Evolutionary conservation across 2,888 invertebrate genomes (phyloP).

Genomic region (Conistra vaccinii): DNA sequence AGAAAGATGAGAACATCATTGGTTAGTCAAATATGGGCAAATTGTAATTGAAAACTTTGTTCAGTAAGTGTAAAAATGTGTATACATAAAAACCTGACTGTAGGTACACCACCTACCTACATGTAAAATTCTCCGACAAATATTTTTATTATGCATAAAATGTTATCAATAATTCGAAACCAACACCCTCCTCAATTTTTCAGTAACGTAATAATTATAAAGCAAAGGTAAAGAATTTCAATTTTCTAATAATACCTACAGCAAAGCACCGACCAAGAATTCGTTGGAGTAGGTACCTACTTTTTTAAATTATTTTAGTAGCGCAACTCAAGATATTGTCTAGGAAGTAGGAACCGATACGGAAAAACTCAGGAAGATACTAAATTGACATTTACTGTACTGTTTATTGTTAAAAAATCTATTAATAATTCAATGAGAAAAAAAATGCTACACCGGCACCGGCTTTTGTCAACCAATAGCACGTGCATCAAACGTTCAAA

Average conservation of each 20-base stretch:
- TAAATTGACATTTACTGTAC: constrained; percentile 1
- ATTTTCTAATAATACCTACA: not conserved
- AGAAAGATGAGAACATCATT: not conserved
- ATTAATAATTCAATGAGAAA: constrained; percentile 34
- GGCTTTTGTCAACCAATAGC: constrained; percentile 69
- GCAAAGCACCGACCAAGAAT: too few species aligned
- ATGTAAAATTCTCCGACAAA: not conserved
- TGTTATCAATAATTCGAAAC: not conserved
- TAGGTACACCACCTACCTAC: not conserved
- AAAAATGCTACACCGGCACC: constrained; percentile 63
- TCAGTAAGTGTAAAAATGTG: not conserved
- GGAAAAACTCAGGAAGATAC: constrained; percentile 14
- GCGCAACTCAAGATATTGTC: not conserved
- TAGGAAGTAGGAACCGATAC: constrained; percentile 11
- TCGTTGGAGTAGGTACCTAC: constrained; percentile 13
- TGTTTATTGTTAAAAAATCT: constrained; percentile 43
- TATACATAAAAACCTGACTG: not conserved
- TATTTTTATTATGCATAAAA: not conserved
- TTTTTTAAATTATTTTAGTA: constrained; percentile 6
- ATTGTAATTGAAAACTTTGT: constrained; percentile 7
- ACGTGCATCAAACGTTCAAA: constrained; percentile 60
- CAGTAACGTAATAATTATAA: not conserved
- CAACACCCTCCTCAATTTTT: not conserved
- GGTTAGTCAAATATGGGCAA: not conserved
- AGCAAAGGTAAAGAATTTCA: not conserved